Percentiles rank a stretch among this genome's conserved stretches.
phyloP scores from a whole-genome alignment of 2,113 vertebrate species.

The Paedocypris sp. region DNA sequence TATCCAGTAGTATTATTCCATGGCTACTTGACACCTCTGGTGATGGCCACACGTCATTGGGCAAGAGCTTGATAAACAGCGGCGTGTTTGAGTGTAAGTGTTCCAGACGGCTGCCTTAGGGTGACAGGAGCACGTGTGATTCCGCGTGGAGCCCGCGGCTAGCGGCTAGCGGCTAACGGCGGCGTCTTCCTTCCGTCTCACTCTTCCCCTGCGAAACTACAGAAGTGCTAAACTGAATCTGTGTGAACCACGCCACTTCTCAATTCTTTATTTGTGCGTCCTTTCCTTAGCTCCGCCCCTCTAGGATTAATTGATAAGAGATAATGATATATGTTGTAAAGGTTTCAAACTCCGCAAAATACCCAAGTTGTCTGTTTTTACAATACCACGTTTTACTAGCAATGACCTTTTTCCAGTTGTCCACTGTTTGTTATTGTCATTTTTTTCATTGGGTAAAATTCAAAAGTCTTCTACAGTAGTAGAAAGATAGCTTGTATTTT shows the following conservation, averaged over 20 bases:
- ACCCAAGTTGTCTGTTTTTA: too few species aligned
- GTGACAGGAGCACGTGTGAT: conserved; percentile 46
- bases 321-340: too few species aligned
- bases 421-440: too few species aligned
- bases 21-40: too few species aligned
- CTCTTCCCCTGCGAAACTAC: conserved; percentile 6
- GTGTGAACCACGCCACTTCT: background rate
- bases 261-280: background rate
- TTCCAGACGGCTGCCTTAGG: conserved; percentile 41
- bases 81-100: conserved; percentile 37
- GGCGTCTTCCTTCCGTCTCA: conserved; percentile 34
- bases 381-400: too few species aligned
- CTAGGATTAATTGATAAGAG: too few species aligned
- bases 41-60: background rate
- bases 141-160: conserved; percentile 46
- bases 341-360: too few species aligned
- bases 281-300: background rate
- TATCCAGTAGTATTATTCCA: too few species aligned
- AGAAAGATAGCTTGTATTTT: too few species aligned
- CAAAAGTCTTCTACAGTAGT: too few species aligned
- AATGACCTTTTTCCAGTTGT: too few species aligned
- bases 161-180: conserved; percentile 29
- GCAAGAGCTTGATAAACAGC: conserved; percentile 22
- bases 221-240: conserved; percentile 13
- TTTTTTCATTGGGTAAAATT: too few species aligned